These are phyloP conservation scores for Adelphocoris suturalis DNA, from an alignment of 2,888 invertebrate species.

Conservation along the genomic window DNA sequence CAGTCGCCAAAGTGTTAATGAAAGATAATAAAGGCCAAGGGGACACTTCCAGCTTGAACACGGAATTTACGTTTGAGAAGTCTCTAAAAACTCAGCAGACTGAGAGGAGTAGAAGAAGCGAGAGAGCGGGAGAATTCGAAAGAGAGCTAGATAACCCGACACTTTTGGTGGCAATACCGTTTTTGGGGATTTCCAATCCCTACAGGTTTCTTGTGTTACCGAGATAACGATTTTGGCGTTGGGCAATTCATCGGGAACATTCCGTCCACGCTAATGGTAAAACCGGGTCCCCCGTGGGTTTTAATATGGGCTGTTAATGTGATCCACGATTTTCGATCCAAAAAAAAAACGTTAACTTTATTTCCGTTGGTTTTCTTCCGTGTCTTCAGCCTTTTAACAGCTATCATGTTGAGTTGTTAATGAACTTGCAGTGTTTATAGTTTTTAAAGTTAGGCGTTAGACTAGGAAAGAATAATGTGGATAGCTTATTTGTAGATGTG, in stretches of 20 bases:
- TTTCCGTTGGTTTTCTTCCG: background rate
- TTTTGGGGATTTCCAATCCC: background rate
- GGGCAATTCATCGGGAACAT: background rate
- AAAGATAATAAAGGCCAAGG: conserved; percentile 36
- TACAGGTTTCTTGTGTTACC: background rate
- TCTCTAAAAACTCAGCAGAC: background rate
- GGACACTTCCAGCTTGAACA: conserved; percentile 19
- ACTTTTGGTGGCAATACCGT: conserved; percentile 31
- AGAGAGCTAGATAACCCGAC: background rate
- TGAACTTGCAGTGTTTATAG: no score
- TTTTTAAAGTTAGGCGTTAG: no score
- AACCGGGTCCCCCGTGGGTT: background rate
- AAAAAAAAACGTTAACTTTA: background rate
- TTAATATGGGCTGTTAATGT: background rate
- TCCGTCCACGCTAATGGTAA: background rate
- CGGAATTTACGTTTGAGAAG: background rate
- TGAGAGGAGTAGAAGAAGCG: background rate
- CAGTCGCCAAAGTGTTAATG: conserved; percentile 31
- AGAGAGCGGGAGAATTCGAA: background rate
- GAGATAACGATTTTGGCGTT: conserved; percentile 30
- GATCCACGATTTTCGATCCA: background rate
- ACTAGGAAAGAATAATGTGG: no score
- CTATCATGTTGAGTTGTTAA: background rate
- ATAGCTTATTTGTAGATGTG: no score
- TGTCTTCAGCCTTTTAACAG: background rate